A percentile compares a stretch with the other conserved stretches of the same genome.
phyloP scores from a whole-genome alignment of 2,888 invertebrate genomes.

The Amiota mariae region DNA sequence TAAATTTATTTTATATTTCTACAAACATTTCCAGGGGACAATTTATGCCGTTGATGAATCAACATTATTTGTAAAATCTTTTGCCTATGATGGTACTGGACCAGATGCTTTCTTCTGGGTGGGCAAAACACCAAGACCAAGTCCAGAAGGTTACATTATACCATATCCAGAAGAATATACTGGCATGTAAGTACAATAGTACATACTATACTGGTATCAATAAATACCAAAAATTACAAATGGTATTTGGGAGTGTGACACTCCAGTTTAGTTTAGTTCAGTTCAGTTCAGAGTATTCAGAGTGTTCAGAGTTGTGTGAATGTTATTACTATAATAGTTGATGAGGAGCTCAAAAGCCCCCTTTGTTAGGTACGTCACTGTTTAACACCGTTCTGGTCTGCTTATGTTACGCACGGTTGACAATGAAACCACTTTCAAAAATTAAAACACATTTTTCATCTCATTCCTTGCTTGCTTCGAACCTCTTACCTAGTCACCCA shows the following conservation, averaged over 20 bases:
- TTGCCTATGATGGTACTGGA: slow-evolving; percentile 90
- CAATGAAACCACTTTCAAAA: slow-evolving; percentile 71
- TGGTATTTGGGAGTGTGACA: too few species aligned
- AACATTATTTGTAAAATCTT: slow-evolving; percentile 89
- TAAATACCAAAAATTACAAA: not conserved
- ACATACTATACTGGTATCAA: not conserved
- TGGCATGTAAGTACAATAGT: slow-evolving; percentile 79
- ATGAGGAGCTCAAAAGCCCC: slow-evolving; percentile 49
- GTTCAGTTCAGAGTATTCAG: not conserved
- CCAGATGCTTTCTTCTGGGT: slow-evolving; percentile 95
- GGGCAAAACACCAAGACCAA: slow-evolving; percentile 85
- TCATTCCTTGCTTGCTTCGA: slow-evolving; percentile 30
- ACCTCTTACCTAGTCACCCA: too few species aligned
- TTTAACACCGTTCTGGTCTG: slow-evolving; percentile 27
- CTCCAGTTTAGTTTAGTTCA: too few species aligned
- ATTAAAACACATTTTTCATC: slow-evolving; percentile 72
- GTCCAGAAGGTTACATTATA: slow-evolving; percentile 87
- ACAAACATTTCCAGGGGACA: slow-evolving; percentile 76
- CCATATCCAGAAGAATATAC: slow-evolving; percentile 90
- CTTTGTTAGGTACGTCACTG: slow-evolving; percentile 53
- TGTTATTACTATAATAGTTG: slow-evolving; percentile 23
- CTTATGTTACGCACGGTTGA: slow-evolving; percentile 67
- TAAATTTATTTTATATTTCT: not conserved
- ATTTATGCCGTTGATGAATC: slow-evolving; percentile 92
- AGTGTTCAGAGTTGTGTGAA: not conserved